Percentiles rank a stretch among this genome's conserved stretches.
These are phyloP conservation scores for Stichopus horrens DNA, from an alignment of 53 echinoderm and acorn worm species.

Conservation along the genomic window DNA sequence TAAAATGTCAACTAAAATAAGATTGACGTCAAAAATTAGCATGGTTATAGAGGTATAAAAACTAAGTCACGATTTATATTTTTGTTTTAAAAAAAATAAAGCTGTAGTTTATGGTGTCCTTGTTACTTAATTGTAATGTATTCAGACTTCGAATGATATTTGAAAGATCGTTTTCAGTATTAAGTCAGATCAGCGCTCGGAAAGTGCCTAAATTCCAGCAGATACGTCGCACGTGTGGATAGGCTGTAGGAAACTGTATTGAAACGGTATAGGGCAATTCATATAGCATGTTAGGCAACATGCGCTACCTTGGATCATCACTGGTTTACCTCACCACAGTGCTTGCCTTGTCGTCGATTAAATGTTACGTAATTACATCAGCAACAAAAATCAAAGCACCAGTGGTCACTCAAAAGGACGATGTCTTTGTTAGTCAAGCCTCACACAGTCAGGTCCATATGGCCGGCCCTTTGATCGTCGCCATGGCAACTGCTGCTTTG, in stretches of 20 bases:
- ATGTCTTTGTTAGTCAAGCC: neutral
- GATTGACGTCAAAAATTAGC: neutral
- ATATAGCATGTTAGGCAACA: neutral
- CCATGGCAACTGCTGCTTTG: conserved; percentile 22
- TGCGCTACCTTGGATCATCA: neutral
- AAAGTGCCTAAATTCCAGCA: neutral
- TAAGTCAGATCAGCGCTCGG: neutral
- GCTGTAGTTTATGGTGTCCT: neutral
- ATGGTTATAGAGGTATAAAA: too few species aligned
- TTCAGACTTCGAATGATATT: neutral
- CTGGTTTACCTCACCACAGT: neutral
- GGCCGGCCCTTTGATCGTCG: neutral
- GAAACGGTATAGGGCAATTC: neutral
- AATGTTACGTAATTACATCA: neutral
- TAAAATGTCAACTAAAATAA: neutral
- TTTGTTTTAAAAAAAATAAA: neutral
- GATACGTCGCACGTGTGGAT: neutral
- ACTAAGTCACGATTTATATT: neutral
- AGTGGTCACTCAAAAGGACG: neutral
- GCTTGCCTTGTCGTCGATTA: neutral
- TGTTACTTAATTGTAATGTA: neutral
- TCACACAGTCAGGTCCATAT: neutral
- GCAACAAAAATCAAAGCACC: neutral
- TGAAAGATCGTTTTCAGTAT: neutral
- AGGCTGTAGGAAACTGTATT: neutral